Evolutionary conservation across 2,888 invertebrate genomes (phyloP), one percentile per base, ranked within the genome.

Genomic region (Eupithecia abbreviata): DNA sequence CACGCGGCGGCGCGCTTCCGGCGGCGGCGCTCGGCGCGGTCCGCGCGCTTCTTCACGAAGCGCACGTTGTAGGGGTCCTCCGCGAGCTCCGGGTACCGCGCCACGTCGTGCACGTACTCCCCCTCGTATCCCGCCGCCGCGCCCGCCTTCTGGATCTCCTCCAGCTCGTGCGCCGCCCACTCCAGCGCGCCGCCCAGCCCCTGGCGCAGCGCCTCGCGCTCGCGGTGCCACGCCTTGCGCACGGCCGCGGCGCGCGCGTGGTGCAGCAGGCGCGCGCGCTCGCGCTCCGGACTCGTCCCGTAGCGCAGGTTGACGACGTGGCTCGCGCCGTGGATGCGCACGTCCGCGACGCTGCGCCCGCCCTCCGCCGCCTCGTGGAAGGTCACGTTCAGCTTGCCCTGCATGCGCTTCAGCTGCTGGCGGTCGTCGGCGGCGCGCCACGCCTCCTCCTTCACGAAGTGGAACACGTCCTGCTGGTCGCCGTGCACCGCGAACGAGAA

Each of bases 31-130:
- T 97, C 97, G 79, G 96, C 96, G 83, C 96, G 96, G 81, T 97
- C 97, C 49, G 96, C 95, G 85, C 97, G 96, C 92, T 97, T 97
- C 93, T 98, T 98, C 66, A 97, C 96, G 90, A 98, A 98, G 87
- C 97, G 96, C 80, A 99, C 97, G 94, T 99, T 99, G 95, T 98
- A 98, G 9, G 98, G 99, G 95, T 99, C 99, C 93, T 99, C 99
- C 74, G 99, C 98, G 73, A 99, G 96, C 90, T 99, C 98, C 0
- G 99, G 98, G 94, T 98, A 99, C 78, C 97, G 95, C 84, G 97
- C 97, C 51, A 98, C 97, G 89, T 98, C 98, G 92, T 98, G 98
- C 83, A 98, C 97, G 94, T 98, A 99, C 88, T 98, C 98, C 77
- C 98, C 98, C 86, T 98, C 98, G 93, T 98, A 98, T 85, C 97